Base-by-base conservation (phyloP, 2,888 invertebrate species). In the Vesta saturnalis region DNA sequence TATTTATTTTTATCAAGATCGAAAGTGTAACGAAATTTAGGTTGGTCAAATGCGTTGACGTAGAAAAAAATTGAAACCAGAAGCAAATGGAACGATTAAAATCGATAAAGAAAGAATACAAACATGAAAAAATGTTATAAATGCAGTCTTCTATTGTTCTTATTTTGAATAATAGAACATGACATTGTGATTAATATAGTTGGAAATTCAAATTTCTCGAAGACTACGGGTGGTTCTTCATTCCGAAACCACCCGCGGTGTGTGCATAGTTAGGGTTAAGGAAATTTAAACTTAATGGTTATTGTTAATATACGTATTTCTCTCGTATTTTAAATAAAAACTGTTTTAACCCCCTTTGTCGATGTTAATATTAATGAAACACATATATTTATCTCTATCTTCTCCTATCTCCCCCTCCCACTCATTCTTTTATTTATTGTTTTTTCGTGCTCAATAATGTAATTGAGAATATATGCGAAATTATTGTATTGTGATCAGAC, bases 161-260 rank as follows among this genome's bases (percentile, higher is more conserved):
- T 77, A 75, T 76, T 79, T 81, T 81, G 81, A 82, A 82, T 83
- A 82, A 82, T 83, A 81, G 82, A 78, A 81, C 80, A 81, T 81
- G 83, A 82, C 83, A 82, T 78, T 78, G 79, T 83, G 82, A 83
- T 83, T 83, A 82, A 83, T 83, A 82, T 78, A 74, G 81, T 79
- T 80, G 80, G 80, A 81, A 82, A 83, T 81, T 82, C 80, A 80
- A 82, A 81, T 82, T 77, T 80, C 80, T 80, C 77, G 77, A 73
- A 73, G 78, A 71, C 81, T 71, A 77, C 82, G 82, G 82, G 82
- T 78, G 82, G 82, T 77, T 74, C 77, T 78, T 77, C 78, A 76
- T 74, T 75, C 75, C 71, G 68, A 71, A 72, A 74, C 80, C 79
- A 78, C 81, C 80, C 77, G 79, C 71, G 60, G 81, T 73, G 76